Conservation (phyloP, 2,797 vertebrate genomes). For the Enoplosus armatus region DNA sequence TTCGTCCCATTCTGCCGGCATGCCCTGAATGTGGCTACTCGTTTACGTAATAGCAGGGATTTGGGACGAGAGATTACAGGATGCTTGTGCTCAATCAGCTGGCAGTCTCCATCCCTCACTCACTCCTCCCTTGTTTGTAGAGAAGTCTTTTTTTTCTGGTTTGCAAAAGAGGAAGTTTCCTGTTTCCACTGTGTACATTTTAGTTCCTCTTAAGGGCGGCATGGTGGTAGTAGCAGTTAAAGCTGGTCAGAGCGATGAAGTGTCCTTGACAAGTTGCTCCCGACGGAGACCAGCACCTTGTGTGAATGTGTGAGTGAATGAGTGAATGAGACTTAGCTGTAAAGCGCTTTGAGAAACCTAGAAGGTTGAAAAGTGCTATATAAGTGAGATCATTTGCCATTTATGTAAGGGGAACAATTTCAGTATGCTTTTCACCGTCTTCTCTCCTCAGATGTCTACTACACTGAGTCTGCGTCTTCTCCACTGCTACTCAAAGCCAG, state of each 20-base stretch:
- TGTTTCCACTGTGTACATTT: neutral
- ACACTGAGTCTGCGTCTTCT: constrained; percentile 68
- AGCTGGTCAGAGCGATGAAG: too few relatives aligned
- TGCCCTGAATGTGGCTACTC: constrained; percentile 30
- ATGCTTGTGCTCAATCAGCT: constrained; percentile 10
- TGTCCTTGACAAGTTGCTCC: too few relatives aligned
- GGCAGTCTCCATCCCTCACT: neutral
- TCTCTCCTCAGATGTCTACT: constrained; percentile 71
- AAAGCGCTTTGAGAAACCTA: too few relatives aligned
- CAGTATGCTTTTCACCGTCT: neutral
- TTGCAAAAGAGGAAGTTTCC: neutral
- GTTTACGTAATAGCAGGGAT: constrained; percentile 58
- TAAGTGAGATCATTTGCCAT: too few relatives aligned
- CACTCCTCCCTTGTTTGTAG: neutral
- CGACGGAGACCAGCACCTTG: too few relatives aligned
- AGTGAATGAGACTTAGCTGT: too few relatives aligned
- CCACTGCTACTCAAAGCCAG: constrained; percentile 71
- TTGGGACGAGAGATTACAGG: constrained; percentile 61
- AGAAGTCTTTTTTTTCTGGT: neutral
- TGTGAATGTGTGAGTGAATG: too few relatives aligned
- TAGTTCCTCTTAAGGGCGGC: neutral
- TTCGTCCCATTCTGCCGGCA: constrained; percentile 20
- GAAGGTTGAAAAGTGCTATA: too few relatives aligned
- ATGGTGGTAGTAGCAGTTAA: too few relatives aligned
- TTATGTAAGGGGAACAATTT: too few relatives aligned